Base-by-base conservation (phyloP, 2,113 vertebrate genomes). In the Cyanoramphus novaezelandiae region DNA sequence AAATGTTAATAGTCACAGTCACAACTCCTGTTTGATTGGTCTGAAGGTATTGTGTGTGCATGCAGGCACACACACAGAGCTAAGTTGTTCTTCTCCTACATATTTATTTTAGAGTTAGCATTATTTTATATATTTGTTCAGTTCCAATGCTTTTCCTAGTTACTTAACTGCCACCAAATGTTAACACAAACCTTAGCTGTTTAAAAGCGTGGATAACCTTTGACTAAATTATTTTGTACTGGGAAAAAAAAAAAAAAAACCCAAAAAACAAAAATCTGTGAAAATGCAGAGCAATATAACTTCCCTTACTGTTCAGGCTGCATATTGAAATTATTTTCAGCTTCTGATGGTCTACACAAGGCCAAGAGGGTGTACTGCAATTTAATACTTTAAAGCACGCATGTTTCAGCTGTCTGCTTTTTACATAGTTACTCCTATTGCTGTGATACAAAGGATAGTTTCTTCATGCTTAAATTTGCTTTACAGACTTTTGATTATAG, bases 21-120 rank as follows among this genome's bases (percentile, higher is more conserved):
- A 74, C 43, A 75, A 31, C 27, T 10, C 6, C 15, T 72, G 3
- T 35, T 69, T 88, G 31, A 23, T 29, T 77, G 14, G 2, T 62
- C 76, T 70, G 37, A 88, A 72, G 31, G 4, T 77, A 23, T 29
- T 76, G 2, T 55, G 31, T 21, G 33, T 3, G 9, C 33, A n/a
- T 35, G 13, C 13, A 23, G 3, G 4, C 10, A 13, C 17, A 46
- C 7, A 21, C 23, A 35, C 0, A 46, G 6, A 67, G 3, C 16
- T 35, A 10, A 62, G 5, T n/a, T 75, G 3, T 35, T 82, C 3
- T 79, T 59, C 69, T 69, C 9, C 53, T 41, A 47, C 16, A 27
- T 23, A 28, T 65, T 74, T 76, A 49, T 71, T 65, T 72, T 67
- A 71, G 14, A 46, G 7, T 37, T 72, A 65, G 21, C 5, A 3